These are phyloP conservation scores for Scaptomyza montana DNA, from an alignment of 1,140 invertebrate species.

Conservation along the genomic window DNA sequence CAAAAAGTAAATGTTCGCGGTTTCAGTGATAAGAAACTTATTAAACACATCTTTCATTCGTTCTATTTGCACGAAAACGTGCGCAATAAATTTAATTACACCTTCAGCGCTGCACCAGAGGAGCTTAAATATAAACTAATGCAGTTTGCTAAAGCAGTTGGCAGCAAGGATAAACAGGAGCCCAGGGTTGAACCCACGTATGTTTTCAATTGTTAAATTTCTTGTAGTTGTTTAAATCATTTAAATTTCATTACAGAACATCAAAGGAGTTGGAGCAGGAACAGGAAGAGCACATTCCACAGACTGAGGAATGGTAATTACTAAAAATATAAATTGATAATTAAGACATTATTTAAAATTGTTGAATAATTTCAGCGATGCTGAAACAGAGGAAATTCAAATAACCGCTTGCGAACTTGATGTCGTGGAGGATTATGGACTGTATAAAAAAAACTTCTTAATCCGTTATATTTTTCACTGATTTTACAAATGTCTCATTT, in stretches of 20 bases:
- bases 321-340: too few relatives aligned
- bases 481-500: background rate
- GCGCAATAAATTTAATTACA: conserved; percentile 12
- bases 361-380: background rate
- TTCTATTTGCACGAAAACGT: conserved; percentile 16
- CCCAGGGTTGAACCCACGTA: background rate
- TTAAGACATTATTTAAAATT: too few relatives aligned
- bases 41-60: conserved; percentile 17
- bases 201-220: background rate
- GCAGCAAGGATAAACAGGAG: too few relatives aligned
- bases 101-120: conserved; percentile 27
- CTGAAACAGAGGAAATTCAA: background rate
- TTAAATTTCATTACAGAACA: background rate
- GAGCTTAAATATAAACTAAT: background rate
- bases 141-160: background rate
- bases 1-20: too few relatives aligned
- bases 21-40: background rate
- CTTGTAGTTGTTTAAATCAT: background rate
- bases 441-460: conserved; percentile 12
- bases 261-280: background rate
- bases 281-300: background rate
- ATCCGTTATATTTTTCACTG: background rate
- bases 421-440: conserved; percentile 8
- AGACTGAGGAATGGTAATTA: too few relatives aligned
- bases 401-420: background rate